phyloP scores from a whole-genome alignment of 2,888 invertebrate species.

The Xestia xanthographa region DNA sequence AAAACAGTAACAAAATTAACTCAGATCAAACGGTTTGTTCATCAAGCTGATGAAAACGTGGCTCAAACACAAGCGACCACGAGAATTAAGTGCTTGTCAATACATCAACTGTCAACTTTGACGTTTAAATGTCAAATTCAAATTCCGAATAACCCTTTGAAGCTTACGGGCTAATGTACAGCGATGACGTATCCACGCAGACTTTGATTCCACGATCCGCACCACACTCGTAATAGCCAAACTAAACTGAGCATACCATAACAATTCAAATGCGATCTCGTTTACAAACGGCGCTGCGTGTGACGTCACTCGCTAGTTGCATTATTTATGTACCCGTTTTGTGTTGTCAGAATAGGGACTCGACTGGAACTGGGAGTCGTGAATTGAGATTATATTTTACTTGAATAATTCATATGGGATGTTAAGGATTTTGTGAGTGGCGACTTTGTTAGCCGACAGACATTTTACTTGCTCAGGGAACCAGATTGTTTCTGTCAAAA shows the following conservation, averaged over 20 bases:
- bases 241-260: conserved; percentile 70
- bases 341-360: conserved; percentile 69
- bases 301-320: conserved; percentile 85
- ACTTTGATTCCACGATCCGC: conserved; percentile 52
- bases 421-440: conserved; percentile 54
- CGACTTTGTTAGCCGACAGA: conserved; percentile 40
- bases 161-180: conserved; percentile 37
- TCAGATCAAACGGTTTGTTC: conserved; percentile 9
- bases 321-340: conserved; percentile 86
- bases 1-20: background rate
- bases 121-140: conserved; percentile 16
- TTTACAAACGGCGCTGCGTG: conserved; percentile 82
- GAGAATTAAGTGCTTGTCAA: conserved; percentile 16
- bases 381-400: conserved; percentile 68
- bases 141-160: conserved; percentile 37
- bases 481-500: conserved; percentile 29
- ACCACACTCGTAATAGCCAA: conserved; percentile 59
- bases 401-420: conserved; percentile 67
- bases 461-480: conserved; percentile 16
- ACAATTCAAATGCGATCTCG: conserved; percentile 82
- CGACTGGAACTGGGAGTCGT: conserved; percentile 62
- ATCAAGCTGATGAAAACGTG: background rate
- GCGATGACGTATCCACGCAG: conserved; percentile 57
- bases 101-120: conserved; percentile 16
- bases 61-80: too few species aligned